Base-by-base conservation (phyloP, 2,888 invertebrate species). In the Phanerotoma sp. region DNA sequence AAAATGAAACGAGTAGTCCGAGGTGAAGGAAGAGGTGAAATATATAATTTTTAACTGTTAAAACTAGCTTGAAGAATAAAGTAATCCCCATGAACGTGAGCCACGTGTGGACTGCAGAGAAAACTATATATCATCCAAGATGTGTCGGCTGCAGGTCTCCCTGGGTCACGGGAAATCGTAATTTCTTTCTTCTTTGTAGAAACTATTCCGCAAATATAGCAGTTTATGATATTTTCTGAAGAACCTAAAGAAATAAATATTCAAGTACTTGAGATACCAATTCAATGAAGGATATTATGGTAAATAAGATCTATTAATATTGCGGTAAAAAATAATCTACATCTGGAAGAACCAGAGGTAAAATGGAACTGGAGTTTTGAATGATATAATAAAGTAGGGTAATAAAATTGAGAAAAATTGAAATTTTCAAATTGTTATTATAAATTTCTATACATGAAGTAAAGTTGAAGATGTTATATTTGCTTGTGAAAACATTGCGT, bases 21-120 rank as follows among this genome's bases (percentile, higher is more conserved):
- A n/a, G n/a, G n/a, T n/a, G n/a, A 55, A 60, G 61, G 64, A 63
- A 60, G 62, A 62, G 60, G 56, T 49, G 56, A 46, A n/a, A 60
- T 54, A 54, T 59, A 68, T 64, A 62, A 68, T 67, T 68, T 67
- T 64, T 62, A 63, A 65, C 65, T 64, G 58, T 55, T 61, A 52
- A 62, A 56, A 60, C 41, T 51, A 37, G 37, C 49, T 40, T 48
- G 33, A 33, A 33, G 48, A 37, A 13, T 30, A 51, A 16, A 18
- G 20, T 16, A 38, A 16, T 35, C 35, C 13, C 6, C 35, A 15
- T 15, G 13, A 35, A 35, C 54, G 47, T 45, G 33, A 20, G 42
- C 47, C 42, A 51, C 13, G 52, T 38, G 51, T 56, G 58, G 47
- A 55, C 57, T 41, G 40, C 55, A 51, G 58, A 50, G 61, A 62